phyloP scores from a whole-genome alignment of 2,888 invertebrate genomes.

The Lepidocyrtinus sp. region DNA sequence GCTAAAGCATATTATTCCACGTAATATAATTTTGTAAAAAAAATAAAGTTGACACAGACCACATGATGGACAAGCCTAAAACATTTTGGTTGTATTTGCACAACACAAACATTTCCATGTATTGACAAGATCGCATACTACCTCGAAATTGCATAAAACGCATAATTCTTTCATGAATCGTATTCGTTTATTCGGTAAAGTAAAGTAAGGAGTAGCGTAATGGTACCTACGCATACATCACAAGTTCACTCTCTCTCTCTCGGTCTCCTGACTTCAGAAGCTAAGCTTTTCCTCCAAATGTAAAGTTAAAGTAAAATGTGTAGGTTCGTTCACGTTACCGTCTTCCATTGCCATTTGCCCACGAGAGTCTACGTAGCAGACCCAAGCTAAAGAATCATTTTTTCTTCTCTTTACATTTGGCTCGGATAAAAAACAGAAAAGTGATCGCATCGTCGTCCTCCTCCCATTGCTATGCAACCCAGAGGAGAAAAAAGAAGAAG shows the following conservation, averaged over 20 bases:
- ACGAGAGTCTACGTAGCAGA: conserved; percentile 20
- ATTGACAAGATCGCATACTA: conserved; percentile 5
- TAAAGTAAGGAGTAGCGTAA: background rate
- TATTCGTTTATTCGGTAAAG: background rate
- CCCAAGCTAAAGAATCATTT: conserved; percentile 8
- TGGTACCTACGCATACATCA: background rate
- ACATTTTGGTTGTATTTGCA: conserved; percentile 1
- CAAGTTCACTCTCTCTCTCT: background rate
- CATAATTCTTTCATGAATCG: background rate
- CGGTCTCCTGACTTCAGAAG: background rate
- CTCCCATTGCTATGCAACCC: background rate
- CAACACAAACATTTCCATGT: background rate
- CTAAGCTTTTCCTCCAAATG: background rate
- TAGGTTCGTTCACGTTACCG: conserved; percentile 32
- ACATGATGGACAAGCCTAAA: background rate
- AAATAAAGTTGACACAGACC: background rate
- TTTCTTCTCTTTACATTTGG: background rate
- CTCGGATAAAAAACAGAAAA: conserved; percentile 12
- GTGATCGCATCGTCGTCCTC: background rate
- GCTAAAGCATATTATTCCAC: too few species aligned
- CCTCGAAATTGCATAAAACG: conserved; percentile 15
- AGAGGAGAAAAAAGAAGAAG: conserved; percentile 32
- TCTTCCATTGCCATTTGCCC: background rate
- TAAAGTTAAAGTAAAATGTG: background rate
- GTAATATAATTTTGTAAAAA: background rate